Evolutionary conservation across 2,888 invertebrate species (phyloP), one percentile per base, ranked within the genome.

Genomic region (Autographa pulchrina): DNA sequence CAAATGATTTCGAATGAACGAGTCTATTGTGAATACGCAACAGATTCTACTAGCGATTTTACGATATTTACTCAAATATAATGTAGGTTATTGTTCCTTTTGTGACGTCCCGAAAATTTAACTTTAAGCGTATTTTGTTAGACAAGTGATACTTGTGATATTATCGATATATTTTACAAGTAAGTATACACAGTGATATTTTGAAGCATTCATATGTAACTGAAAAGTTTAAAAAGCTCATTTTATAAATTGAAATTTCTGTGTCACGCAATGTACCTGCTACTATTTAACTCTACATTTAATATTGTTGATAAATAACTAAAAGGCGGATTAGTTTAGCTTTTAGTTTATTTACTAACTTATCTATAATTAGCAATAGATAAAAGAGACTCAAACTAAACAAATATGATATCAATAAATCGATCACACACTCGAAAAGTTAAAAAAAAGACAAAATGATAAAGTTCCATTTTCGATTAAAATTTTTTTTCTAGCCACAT

Each of bases 1-100:
- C 80, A 87, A 87, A 85, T 87, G 86, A 84, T 83, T 77, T 75
- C 80, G 87, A 87, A 85, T 87, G 86, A 84, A 84, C 84, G 81
- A 75, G 70, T 66, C 67, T 77, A 81, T 80, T 83, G 82, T 78
- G 64, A 58, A 68, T 62, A 63, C 75, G 80, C 77, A 72, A 83
- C 74, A 74, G 68, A 68, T 35, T 78, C 62, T 68, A 63, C 71
- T 68, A 64, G 58, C 32, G 77, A 78, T 78, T 78, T 75, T 78
- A 75, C 75, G 60, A 41, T 9, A 56, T 72, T 78, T 75, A 38
- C 72, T 66, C 60, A 65, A 75, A 77, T 71, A 68, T 62, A 20
- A 59, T 56, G 54, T 20, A 56, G 13, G 4, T 56, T 56, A 56
- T 25, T 56, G 20, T 56, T 56, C 13, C 11, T 56, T 56, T 56